Evolutionary conservation across 2,113 vertebrate species (phyloP).

Genomic region (Mesembrinibis cayennensis): DNA sequence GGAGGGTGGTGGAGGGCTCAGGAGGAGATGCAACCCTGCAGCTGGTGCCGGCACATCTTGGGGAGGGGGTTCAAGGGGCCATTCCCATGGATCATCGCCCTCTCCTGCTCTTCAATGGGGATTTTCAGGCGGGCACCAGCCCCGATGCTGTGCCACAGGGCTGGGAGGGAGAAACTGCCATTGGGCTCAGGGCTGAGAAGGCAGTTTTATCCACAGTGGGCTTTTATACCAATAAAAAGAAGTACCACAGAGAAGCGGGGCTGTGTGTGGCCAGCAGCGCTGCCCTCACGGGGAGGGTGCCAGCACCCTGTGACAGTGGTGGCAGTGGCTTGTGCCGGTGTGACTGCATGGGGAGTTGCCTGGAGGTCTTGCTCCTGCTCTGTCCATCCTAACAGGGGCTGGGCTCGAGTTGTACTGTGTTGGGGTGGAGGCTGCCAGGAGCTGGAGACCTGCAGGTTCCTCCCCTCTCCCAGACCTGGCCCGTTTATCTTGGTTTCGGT

Average conservation of each 20-base stretch:
- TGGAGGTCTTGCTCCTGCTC: not conserved
- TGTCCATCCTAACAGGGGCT: not conserved
- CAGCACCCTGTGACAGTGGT: not conserved
- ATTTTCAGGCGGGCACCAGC: slow-evolving; percentile 15
- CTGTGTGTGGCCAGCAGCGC: accelerated
- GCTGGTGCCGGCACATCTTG: not conserved
- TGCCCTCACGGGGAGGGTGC: not conserved
- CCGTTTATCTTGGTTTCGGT: not conserved
- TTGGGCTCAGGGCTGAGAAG: not conserved
- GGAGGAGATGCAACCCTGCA: not conserved
- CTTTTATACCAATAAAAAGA: slow-evolving; percentile 66
- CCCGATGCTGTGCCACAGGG: not conserved
- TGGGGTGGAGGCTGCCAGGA: not conserved
- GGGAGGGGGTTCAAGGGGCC: not conserved
- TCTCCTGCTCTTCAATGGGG: not conserved
- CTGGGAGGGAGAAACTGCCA: not conserved
- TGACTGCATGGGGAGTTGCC: not conserved
- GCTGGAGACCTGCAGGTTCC: not conserved
- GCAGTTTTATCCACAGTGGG: slow-evolving; percentile 24
- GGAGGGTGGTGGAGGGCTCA: not conserved
- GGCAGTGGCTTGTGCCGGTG: not conserved
- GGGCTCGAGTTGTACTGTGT: not conserved
- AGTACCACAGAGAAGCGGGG: not conserved
- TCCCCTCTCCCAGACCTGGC: accelerated
- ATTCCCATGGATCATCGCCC: not conserved